Evolutionary conservation across 2,888 invertebrate species (phyloP), one percentile per base, ranked within the genome.

Genomic region (Teinopalpus imperialis): DNA sequence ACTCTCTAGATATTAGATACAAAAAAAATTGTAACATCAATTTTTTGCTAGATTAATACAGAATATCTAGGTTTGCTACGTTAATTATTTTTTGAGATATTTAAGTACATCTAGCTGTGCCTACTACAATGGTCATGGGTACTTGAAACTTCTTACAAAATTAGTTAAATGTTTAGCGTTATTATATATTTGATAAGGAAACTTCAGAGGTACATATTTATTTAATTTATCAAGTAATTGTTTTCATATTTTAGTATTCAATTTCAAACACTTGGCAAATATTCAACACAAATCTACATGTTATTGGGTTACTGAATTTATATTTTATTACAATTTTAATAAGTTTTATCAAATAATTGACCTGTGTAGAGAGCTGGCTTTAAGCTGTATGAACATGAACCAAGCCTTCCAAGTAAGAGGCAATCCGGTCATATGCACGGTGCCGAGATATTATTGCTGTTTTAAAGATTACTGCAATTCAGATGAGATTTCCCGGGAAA

Each of bases 381-480:
- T 91, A 90, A 90, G 91, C 90, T 91, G 89, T 90, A 77, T 82
- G 86, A 77, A 73, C 76, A 77, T 70, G 74, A 74, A 87, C 89
- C 68, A 90, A 91, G 71, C 91, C 91, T 74, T 91, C 91, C 59
- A 90, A 76, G 35, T 52, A 37, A 20, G 24, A 31, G 42, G 43
- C 57, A 69, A 77, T 61, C 83, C 86, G 63, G 60, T 78, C 67
- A 56, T 69, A 67, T 88, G 87, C 81, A 72, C 74, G 73, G 65
- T 66, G 49, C 58, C 71, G 59, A 71, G 74, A 69, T 68, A 68
- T 62, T 81, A 76, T 78, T 88, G 87, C 85, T 88, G 87, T 81
- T 67, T 68, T 51, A 76, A 64, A 48, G 78, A 82, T 74, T 69
- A 74, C 69, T 88, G 87, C 86, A 87, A 87, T 77, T 74, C 75